Conservation (phyloP, 2,113 vertebrate genomes). For the Podocnemis expansa region DNA sequence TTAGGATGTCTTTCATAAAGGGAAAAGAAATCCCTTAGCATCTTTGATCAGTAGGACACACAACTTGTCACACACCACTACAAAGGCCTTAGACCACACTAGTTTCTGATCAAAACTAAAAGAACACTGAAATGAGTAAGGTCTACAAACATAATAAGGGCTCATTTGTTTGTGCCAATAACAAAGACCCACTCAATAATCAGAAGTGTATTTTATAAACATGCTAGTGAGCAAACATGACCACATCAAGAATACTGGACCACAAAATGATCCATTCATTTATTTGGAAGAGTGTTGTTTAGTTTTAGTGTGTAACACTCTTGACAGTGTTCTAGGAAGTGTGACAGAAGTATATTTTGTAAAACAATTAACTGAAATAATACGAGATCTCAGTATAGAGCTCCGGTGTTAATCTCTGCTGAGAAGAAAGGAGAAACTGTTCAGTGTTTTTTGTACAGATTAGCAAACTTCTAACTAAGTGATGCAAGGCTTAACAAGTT, state of each 20-base stretch:
- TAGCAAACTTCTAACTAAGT: background rate
- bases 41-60: background rate
- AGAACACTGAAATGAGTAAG: background rate
- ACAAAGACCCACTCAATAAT: background rate
- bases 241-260: background rate
- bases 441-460: background rate
- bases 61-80: background rate
- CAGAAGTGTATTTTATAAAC: background rate
- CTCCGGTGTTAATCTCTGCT: slow-evolving; percentile 27
- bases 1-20: background rate
- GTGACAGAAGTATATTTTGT: background rate
- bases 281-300: background rate
- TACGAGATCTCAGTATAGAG: background rate
- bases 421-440: background rate
- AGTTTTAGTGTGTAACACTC: background rate
- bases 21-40: background rate
- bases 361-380: background rate
- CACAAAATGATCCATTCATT: background rate
- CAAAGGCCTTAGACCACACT: background rate
- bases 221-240: background rate
- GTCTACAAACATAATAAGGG: fast-evolving
- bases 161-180: background rate
- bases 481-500: background rate
- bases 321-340: background rate
- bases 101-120: background rate